Percentiles rank a stretch among this genome's conserved stretches.
Conservation (phyloP, 2,888 invertebrate genomes). For the Pyrocoelia pectoralis region DNA sequence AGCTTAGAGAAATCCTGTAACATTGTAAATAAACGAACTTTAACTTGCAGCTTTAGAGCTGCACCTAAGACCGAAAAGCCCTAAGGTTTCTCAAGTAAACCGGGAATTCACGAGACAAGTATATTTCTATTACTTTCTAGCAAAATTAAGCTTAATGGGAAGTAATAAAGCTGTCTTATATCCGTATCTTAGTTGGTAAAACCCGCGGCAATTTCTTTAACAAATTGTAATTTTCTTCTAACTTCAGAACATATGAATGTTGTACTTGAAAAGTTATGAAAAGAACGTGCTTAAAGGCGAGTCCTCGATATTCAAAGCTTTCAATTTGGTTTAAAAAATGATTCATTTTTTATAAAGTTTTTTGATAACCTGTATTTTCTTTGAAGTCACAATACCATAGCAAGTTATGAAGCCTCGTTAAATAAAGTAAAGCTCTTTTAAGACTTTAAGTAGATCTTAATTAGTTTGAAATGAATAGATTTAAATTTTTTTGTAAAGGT, state of each 20-base stretch:
- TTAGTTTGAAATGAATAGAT: not conserved
- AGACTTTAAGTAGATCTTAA: not conserved
- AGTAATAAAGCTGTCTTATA: slow-evolving; percentile 1
- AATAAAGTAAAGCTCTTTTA: not conserved
- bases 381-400: not conserved
- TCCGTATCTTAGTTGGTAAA: not conserved
- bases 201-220: not conserved
- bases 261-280: not conserved
- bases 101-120: not conserved
- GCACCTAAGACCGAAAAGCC: not conserved
- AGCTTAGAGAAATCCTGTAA: not conserved
- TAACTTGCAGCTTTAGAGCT: slow-evolving; percentile 1
- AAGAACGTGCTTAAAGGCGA: not conserved
- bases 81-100: not conserved
- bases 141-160: slow-evolving; percentile 1
- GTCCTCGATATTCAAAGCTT: not conserved
- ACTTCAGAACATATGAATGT: slow-evolving; percentile 1
- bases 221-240: not conserved
- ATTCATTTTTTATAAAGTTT: not conserved
- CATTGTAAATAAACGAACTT: not conserved
- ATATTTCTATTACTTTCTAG: slow-evolving; percentile 1
- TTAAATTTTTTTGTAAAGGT: not conserved
- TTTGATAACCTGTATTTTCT: not conserved
- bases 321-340: not conserved
- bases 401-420: not conserved